Base-by-base conservation (phyloP, 2,888 invertebrate species). In the Cephonodes hylas region DNA sequence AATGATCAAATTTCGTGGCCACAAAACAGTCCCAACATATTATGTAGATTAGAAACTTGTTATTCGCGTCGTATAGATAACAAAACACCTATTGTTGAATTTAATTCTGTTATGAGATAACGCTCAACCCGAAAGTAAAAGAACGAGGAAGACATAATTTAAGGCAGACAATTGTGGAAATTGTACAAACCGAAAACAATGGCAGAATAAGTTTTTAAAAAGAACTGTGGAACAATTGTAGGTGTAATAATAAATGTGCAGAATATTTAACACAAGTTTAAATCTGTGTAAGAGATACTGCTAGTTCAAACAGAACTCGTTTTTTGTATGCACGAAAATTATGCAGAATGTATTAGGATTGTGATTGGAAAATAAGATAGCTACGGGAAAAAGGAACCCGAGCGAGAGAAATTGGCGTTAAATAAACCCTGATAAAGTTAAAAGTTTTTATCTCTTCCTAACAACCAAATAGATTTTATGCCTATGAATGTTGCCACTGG, bases 1-100 rank as follows among this genome's bases (percentile, higher is more conserved):
- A 44, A 27, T 20, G 5, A 27, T 45, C 1, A 1, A 23, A 10
- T 22, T 48, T 58, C 34, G 15, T 62, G 31, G 62, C 62, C 42
- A 13, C 31, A 46, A 10, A 3, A 2, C 20, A 34, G 22, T 23
- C 25, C 27, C 34, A 22, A 23, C 31, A 27, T 25, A 42, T 59
- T 62, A 60, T 62, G 62, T 31, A 62, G 58, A 62, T 62, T 20
- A 38, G 59, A 61, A 61, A 56, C 46, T 59, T 46, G 48, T 60
- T 48, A 62, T 62, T 62, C 62, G 10, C 31, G 42, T 48, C 46
- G 10, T 42, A 62, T n/a, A 53, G 58, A 62, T 61, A 61, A 46
- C 61, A 44, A 58, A 53, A 58, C 62, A 42, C 27, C 62, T 59
- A 48, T 42, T 31, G 61, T 58, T 56, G 27, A 42, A 42, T 61